phyloP scores from a whole-genome alignment of 2,113 vertebrate species.

The Tapirus terrestris region DNA sequence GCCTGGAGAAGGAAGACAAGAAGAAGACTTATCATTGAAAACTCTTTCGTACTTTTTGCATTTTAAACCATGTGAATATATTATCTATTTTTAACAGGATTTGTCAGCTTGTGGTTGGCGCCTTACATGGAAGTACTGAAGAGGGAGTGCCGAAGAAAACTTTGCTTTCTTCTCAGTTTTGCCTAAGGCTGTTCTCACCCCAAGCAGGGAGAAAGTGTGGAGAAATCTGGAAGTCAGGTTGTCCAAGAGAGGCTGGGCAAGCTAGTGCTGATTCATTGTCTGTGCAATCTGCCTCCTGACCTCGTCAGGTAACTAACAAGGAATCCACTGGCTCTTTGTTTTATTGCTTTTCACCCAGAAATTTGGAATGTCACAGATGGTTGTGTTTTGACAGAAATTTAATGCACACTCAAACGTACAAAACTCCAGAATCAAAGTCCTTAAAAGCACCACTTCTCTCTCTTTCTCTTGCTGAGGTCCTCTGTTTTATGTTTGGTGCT shows the following conservation, averaged over 20 bases:
- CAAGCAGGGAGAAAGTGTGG: neutral
- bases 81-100: conserved; percentile 17
- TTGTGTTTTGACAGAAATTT: conserved; percentile 61
- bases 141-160: neutral
- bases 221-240: conserved; percentile 69
- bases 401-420: neutral
- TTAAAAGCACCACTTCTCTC: neutral
- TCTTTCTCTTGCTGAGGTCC: neutral
- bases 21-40: neutral
- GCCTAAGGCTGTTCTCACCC: conserved; percentile 51
- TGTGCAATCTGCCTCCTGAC: neutral
- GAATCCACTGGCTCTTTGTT: neutral
- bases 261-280: conserved; percentile 54
- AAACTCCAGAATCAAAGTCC: neutral
- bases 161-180: conserved; percentile 54
- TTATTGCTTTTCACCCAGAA: conserved; percentile 52
- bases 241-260: neutral
- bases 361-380: conserved; percentile 45
- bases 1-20: conserved; percentile 14
- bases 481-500: conserved; percentile 3
- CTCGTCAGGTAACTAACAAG: conserved; percentile 36
- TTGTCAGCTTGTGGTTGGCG: neutral
- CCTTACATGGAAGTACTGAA: neutral
- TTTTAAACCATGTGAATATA: neutral
- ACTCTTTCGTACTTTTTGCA: neutral